Evolutionary conservation across 2,797 vertebrate genomes (phyloP).

Genomic region (Macrochelys suwanniensis): DNA sequence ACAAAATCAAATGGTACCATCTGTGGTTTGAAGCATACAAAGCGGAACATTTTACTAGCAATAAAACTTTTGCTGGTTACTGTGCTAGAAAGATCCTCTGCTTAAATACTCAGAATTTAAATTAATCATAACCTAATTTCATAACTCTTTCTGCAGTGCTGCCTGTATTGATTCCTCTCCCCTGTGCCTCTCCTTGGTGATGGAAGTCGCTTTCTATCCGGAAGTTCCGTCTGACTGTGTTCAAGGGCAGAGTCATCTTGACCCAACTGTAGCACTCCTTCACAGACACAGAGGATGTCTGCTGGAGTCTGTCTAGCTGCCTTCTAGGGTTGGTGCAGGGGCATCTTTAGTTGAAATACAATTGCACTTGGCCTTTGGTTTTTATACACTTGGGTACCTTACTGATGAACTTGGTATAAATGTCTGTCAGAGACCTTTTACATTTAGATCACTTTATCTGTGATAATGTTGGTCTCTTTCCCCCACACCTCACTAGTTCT

Average conservation of each 20-base stretch:
- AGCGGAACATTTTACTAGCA: conserved; percentile 32
- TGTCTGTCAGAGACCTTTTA: background rate
- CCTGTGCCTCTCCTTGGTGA: background rate
- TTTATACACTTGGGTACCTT: background rate
- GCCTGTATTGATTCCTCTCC: background rate
- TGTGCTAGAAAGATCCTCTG: background rate
- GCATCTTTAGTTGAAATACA: background rate
- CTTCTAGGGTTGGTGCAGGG: background rate
- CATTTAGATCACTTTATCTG: background rate
- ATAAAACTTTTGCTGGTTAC: background rate
- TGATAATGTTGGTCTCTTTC: background rate
- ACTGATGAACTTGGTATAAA: background rate
- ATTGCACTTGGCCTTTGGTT: background rate
- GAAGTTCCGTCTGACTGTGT: background rate
- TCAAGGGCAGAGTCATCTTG: background rate
- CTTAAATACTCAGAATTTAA: background rate
- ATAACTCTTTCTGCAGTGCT: background rate
- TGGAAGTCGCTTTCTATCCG: background rate
- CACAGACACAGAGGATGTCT: background rate
- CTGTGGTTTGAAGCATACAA: conserved; percentile 27
- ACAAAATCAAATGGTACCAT: conserved; percentile 2
- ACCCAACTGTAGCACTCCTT: background rate
- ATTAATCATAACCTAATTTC: background rate
- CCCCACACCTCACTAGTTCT: background rate
- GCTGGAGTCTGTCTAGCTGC: fast-evolving